Percentiles rank a stretch among this genome's conserved stretches.
Evolutionary conservation across 2,888 invertebrate species (phyloP).

Genomic region (Dysmachus trigonus): DNA sequence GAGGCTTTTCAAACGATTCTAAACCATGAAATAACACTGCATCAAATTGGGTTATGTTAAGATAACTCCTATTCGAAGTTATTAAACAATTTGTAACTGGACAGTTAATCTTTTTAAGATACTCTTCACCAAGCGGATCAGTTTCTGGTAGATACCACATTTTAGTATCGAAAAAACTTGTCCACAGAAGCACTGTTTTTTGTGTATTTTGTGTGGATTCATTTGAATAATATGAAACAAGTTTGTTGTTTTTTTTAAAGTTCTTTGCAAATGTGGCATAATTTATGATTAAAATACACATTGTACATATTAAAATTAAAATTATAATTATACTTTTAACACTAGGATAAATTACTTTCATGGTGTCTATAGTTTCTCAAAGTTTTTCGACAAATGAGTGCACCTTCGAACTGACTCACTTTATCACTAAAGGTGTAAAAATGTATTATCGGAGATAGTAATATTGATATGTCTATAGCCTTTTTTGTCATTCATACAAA

Average conservation of each 20-base stretch:
- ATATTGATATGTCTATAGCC: not conserved
- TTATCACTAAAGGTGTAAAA: not conserved
- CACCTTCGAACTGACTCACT: not conserved
- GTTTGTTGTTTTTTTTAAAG: not conserved
- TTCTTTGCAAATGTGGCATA: not conserved
- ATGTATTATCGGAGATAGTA: not conserved
- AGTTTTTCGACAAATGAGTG: not conserved
- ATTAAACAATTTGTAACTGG: constrained; percentile 64
- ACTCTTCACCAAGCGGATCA: not conserved
- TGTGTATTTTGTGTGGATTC: not conserved
- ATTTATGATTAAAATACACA: not conserved
- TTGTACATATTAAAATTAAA: not conserved
- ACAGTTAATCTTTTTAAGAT: constrained; percentile 58
- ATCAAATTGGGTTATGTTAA: constrained; percentile 63
- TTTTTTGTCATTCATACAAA: too few species aligned
- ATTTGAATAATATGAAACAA: not conserved
- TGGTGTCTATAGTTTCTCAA: not conserved
- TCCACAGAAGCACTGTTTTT: not conserved
- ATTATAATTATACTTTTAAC: not conserved
- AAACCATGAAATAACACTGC: constrained; percentile 68
- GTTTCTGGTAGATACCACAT: not conserved
- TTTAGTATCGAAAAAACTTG: not conserved
- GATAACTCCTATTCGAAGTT: constrained; percentile 59
- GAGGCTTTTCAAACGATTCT: constrained; percentile 56
- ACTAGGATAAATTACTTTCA: not conserved